Conservation (phyloP, 2,113 vertebrate species). For the Etia nguti region DNA sequence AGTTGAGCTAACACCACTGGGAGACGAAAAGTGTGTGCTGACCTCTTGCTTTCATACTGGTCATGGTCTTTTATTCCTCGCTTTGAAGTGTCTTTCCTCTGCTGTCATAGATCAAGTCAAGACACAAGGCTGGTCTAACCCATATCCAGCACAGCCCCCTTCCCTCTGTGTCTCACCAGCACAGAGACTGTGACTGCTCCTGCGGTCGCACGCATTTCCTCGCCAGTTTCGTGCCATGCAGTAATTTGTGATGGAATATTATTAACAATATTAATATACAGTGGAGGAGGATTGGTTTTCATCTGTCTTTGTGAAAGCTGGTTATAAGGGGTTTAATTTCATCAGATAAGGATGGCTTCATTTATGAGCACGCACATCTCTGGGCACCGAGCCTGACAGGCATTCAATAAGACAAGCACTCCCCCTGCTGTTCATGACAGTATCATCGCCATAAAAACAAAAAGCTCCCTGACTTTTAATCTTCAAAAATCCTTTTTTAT, state of each 20-base stretch:
- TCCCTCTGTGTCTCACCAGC: neutral
- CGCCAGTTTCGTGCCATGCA: neutral
- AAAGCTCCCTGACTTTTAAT: neutral
- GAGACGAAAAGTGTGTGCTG: constrained; percentile 15
- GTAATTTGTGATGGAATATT: constrained; percentile 11
- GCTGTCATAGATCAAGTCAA: constrained; percentile 29
- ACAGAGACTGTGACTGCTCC: neutral
- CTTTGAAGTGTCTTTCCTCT: constrained; percentile 56
- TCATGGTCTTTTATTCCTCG: constrained; percentile 34
- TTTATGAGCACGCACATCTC: constrained; percentile 4
- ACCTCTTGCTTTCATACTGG: constrained; percentile 36
- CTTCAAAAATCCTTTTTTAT: neutral
- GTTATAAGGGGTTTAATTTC: constrained; percentile 58
- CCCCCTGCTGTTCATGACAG: constrained; percentile 49
- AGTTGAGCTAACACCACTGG: neutral
- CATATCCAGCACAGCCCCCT: constrained; percentile 5
- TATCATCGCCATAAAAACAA: neutral
- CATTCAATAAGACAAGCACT: constrained; percentile 15
- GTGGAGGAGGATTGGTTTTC: constrained; percentile 18
- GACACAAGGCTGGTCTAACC: constrained; percentile 1
- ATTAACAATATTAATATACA: constrained; percentile 31
- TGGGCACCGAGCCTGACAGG: neutral
- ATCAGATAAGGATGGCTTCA: constrained; percentile 47
- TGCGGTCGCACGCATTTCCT: neutral
- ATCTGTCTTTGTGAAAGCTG: constrained; percentile 52